These are phyloP conservation scores for Eupsilia transversa DNA, from an alignment of 2,888 invertebrate genomes.

Conservation along the genomic window DNA sequence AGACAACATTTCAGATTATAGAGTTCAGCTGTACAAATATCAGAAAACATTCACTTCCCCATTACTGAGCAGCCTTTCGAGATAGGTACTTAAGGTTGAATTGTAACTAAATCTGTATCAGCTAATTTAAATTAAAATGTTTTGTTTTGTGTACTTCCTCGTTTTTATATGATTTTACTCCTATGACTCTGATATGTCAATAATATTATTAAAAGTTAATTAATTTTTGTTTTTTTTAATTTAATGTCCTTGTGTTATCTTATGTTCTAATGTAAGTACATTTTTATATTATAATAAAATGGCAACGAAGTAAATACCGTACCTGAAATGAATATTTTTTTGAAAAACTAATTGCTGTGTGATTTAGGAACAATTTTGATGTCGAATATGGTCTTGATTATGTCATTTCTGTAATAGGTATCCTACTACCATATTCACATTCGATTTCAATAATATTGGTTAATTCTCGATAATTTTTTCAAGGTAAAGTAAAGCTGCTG, in stretches of 20 bases:
- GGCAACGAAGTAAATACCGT: not conserved
- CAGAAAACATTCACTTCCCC: slow-evolving; percentile 42
- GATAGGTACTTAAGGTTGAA: slow-evolving; percentile 46
- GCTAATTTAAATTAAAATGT: not conserved
- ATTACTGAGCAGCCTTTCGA: slow-evolving; percentile 70
- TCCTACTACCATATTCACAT: not conserved
- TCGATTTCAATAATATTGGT: not conserved
- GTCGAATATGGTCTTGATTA: not conserved
- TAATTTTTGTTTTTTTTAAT: too few relatives aligned
- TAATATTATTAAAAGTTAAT: too few relatives aligned
- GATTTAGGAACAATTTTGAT: not conserved
- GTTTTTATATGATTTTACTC: not conserved
- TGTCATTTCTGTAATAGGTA: not conserved
- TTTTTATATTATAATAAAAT: not conserved
- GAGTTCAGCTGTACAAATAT: slow-evolving; percentile 44
- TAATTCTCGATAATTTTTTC: not conserved
- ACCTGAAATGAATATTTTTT: not conserved
- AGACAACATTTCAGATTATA: slow-evolving; percentile 45
- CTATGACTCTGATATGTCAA: too few relatives aligned
- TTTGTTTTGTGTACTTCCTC: not conserved
- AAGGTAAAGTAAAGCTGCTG: not conserved
- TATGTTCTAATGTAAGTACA: not conserved
- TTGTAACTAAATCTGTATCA: slow-evolving; percentile 12
- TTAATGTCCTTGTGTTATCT: not conserved
- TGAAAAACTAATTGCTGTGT: not conserved